Evolutionary conservation across 2,888 invertebrate genomes (phyloP), one percentile per base, ranked within the genome.

Genomic region (Epistrophe eligans): DNA sequence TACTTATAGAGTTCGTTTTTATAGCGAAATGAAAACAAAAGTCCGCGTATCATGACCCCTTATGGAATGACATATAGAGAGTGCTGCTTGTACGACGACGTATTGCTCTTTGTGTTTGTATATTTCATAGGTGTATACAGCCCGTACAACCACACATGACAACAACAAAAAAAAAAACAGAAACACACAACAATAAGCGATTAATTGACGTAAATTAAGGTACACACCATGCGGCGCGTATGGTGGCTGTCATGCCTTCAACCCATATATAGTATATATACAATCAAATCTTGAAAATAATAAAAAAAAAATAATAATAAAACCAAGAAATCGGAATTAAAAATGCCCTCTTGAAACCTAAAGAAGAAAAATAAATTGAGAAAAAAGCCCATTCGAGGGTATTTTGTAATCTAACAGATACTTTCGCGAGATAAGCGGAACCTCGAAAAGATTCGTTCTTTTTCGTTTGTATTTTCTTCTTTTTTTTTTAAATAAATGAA

Each of bases 151-250:
- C 77, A 77, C 82, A 85, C 82, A 85, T 74, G 77, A 77, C 84
- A 84, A 79, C 32, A 67, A 50, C 24, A 24, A 24, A 24, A 24
- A 24, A 24, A 19, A 50, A 67, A 15, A 6, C 6, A 19, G 52
- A 28, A 55, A 8, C 28, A 67, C 50, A 77, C 88, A 84, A 84
- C 84, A 88, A 88, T 84, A 79, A 88, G 70, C 79, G 88, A 66
- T 88, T 88, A 88, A 88, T 88, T 88, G 88, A 88, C 88, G 84
- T 84, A 88, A 88, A 88, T 88, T 88, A 88, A 88, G 88, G 88
- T 88, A 88, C 84, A 88, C 88, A 87, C 87, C 74, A 87, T 79
- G 67, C 67, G 74, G 71, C 73, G 71, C 70, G 87, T 83, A 83
- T 87, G 83, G 79, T 79, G 87, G 74, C 79, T 79, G 82, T 83